Conservation (phyloP, 2,113 vertebrate species). For the Thalassarche chlororhynchos region DNA sequence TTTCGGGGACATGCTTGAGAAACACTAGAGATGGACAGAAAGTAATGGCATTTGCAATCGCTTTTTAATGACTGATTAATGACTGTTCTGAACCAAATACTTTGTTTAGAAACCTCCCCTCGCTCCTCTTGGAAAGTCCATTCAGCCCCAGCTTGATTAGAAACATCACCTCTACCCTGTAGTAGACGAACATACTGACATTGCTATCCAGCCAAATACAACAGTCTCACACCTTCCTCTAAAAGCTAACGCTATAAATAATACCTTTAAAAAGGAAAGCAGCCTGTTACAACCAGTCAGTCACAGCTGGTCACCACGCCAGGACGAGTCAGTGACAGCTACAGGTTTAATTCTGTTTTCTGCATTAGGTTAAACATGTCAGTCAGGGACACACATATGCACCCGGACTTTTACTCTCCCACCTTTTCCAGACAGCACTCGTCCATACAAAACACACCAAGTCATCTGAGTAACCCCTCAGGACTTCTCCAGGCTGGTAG, state of each 20-base stretch:
- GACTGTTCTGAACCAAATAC: neutral
- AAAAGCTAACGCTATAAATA: neutral
- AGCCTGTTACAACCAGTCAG: neutral
- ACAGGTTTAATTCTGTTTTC: neutral
- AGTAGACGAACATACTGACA: neutral
- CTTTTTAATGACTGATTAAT: conserved; percentile 56
- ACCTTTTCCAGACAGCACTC: neutral
- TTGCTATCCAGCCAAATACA: neutral
- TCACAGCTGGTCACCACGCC: neutral
- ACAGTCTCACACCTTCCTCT: neutral
- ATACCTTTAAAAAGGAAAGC: neutral
- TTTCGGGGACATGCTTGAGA: neutral
- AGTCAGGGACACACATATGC: neutral
- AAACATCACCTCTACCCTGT: neutral
- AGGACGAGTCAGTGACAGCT: neutral
- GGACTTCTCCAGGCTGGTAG: neutral
- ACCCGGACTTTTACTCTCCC: neutral
- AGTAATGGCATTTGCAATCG: neutral
- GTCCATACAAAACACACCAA: neutral
- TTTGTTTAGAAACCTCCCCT: conserved; percentile 1
- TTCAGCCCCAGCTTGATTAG: neutral
- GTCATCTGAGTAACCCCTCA: neutral
- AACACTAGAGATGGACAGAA: conserved; percentile 7
- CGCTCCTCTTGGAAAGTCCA: neutral
- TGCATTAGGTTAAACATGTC: neutral